Conservation (phyloP, 2,113 vertebrate species). For the Podarcis muralis region DNA sequence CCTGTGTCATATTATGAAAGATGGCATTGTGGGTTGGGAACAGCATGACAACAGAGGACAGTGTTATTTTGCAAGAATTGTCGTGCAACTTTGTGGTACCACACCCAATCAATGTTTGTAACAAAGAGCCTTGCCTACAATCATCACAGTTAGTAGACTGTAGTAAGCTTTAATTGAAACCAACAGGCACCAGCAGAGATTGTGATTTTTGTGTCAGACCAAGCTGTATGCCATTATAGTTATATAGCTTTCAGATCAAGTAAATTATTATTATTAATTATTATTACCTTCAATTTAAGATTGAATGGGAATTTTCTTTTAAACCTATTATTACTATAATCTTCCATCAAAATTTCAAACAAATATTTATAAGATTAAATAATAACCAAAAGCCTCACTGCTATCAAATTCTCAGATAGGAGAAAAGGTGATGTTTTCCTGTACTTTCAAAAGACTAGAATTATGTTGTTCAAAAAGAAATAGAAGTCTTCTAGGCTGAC, state of each 20-base stretch:
- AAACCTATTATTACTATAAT: not conserved
- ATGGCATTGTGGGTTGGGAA: not conserved
- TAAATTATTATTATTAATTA: no score
- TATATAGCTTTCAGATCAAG: not conserved
- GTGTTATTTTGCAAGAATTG: not conserved
- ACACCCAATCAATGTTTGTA: not conserved
- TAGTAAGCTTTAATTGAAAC: not conserved
- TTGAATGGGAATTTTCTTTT: no score
- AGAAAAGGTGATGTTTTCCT: not conserved
- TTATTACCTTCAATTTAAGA: not conserved
- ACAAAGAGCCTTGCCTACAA: not conserved
- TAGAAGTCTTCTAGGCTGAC: slow-evolving; percentile 37
- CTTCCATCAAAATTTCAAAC: not conserved
- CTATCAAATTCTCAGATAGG: not conserved
- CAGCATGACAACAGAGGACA: not conserved
- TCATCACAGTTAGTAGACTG: not conserved
- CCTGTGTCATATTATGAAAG: not conserved
- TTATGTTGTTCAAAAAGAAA: slow-evolving; percentile 25
- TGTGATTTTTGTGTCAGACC: not conserved
- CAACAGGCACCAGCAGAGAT: not conserved
- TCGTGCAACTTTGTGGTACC: no score
- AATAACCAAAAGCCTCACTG: not conserved
- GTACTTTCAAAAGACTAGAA: slow-evolving; percentile 25
- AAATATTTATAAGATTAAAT: not conserved
- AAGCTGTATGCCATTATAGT: not conserved